Base-by-base conservation (phyloP, 2,888 invertebrate genomes). In the Brenthis ino region DNA sequence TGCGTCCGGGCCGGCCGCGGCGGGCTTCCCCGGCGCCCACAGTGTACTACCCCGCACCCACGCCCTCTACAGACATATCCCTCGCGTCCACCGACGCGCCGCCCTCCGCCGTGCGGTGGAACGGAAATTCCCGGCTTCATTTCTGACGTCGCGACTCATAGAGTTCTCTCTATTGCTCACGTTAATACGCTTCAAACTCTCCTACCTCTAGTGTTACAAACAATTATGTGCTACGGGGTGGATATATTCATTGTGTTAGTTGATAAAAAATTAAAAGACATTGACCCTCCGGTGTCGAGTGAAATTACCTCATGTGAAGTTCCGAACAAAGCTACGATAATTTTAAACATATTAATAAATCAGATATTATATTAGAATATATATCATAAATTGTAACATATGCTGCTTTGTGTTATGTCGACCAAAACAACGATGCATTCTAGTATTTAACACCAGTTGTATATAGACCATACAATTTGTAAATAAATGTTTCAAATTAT, bases 21-120 rank as follows among this genome's bases (percentile, higher is more conserved):
- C 70, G 69, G 53, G 69, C 76, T 6, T 78, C 79, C 16, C 74
- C 81, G 60, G 78, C 82, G 76, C 87, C 86, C 76, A 81, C 85
- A 58, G 87, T 88, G 12, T 88, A 89, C 85, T 87, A 87, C 82
- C 88, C 88, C 43, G 86, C 88, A 70, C 83, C 71, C 47, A 74
- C 74, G 47, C 73, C 75, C 66, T 77, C 78, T 61, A 73, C 74
- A 50, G 80, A 77, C 67, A 69, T 77, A 70, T 77, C 76, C 63
- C 76, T 77, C 63, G 72, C 70, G 65, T 77, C 74, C n/a, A 55
- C 74, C 6, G 75, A 75, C 47, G 74, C 77, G 28, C 72, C 77
- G 70, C 80, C 69, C 72, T 74, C 81, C 28, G 80, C 81, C 65
- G 74, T 77, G 65, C 81, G 83, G 57, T 84, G 84, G 82, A 85